Evolutionary conservation across 1,140 invertebrate genomes (phyloP).

Genomic region (Orchesella cincta): DNA sequence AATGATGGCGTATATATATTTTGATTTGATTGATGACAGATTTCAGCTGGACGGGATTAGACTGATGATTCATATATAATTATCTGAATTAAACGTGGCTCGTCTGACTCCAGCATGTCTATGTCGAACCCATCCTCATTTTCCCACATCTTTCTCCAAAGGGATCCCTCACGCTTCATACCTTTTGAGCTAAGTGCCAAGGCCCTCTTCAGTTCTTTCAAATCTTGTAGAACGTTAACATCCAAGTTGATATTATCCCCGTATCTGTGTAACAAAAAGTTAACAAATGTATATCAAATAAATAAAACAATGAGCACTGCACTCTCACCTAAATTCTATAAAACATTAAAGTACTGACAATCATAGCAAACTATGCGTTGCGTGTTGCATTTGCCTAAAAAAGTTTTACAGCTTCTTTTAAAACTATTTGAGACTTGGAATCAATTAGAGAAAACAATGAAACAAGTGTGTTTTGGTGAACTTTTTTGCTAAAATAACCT

Average conservation of each 20-base stretch:
- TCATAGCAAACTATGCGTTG: too few species aligned
- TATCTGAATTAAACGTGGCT: slow-evolving; percentile 68
- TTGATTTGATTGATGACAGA: neutral
- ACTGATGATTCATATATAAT: slow-evolving; percentile 81
- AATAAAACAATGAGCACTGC: too few species aligned
- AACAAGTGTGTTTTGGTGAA: too few species aligned
- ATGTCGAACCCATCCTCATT: slow-evolving; percentile 49
- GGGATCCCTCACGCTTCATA: slow-evolving; percentile 49
- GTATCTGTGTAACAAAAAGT: slow-evolving; percentile 57
- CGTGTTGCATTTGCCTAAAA: too few species aligned
- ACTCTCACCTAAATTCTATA: neutral
- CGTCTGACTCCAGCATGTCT: slow-evolving; percentile 42
- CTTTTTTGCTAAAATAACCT: too few species aligned
- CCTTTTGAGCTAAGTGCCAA: slow-evolving; percentile 48
- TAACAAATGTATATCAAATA: neutral
- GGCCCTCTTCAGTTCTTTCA: slow-evolving; percentile 53
- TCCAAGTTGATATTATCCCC: slow-evolving; percentile 57
- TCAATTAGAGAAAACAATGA: too few species aligned
- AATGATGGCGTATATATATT: too few species aligned
- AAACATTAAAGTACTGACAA: too few species aligned
- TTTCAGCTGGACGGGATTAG: slow-evolving; percentile 54
- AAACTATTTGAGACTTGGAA: too few species aligned
- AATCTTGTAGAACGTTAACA: slow-evolving; percentile 60
- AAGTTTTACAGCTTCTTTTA: too few species aligned
- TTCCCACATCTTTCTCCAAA: slow-evolving; percentile 51